phyloP scores from a whole-genome alignment of 2,888 invertebrate genomes.

The Odiellus spinosus region DNA sequence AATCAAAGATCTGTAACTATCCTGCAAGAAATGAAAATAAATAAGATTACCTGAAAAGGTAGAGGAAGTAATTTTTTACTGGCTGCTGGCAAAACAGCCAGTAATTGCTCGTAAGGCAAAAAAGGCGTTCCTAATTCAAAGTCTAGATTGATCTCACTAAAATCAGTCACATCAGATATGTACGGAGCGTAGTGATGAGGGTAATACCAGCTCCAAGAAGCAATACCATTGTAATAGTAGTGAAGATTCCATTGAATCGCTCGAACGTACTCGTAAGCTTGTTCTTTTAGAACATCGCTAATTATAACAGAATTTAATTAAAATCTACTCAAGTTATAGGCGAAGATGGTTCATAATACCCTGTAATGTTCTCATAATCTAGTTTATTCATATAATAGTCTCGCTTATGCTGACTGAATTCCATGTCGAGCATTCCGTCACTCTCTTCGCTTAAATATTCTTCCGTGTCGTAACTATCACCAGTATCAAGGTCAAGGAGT shows the following conservation, averaged over 20 bases:
- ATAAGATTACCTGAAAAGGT: constrained; percentile 37
- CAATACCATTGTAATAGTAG: constrained; percentile 92
- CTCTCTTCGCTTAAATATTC: constrained; percentile 29
- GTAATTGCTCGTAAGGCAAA: constrained; percentile 75
- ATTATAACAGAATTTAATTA: constrained; percentile 22
- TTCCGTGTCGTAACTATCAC: constrained; percentile 35
- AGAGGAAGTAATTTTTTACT: constrained; percentile 59
- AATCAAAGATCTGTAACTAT: background rate
- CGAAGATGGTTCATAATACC: background rate
- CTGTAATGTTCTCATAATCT: constrained; percentile 57
- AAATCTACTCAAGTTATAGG: background rate
- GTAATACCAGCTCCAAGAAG: constrained; percentile 95
- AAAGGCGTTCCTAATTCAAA: constrained; percentile 77
- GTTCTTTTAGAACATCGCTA: constrained; percentile 58
- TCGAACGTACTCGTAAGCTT: constrained; percentile 73
- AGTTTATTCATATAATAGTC: constrained; percentile 85
- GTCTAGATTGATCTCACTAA: constrained; percentile 51
- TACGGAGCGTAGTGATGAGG: constrained; percentile 95
- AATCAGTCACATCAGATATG: constrained; percentile 77
- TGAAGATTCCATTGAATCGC: constrained; percentile 92
- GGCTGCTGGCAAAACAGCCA: constrained; percentile 75
- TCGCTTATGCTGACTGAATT: constrained; percentile 68
- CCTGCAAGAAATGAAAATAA: background rate
- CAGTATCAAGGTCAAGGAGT: constrained; percentile 22
- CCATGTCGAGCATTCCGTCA: constrained; percentile 27